Conservation (phyloP, 2,888 invertebrate species). For the Nomada fucata region DNA sequence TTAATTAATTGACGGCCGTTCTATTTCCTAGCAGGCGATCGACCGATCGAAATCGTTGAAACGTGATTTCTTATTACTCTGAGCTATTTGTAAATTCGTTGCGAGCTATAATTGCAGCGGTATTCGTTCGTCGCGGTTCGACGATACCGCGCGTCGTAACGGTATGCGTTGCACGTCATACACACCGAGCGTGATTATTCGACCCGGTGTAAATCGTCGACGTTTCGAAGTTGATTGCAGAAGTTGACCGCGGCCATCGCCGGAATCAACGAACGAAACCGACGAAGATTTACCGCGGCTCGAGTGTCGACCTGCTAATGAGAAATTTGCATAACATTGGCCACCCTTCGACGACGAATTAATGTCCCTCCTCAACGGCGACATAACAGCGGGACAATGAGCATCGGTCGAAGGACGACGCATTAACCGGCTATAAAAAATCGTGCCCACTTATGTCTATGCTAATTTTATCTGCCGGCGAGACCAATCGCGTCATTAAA, state of each 20-base stretch:
- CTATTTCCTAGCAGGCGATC: not conserved
- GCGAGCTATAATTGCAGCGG: not conserved
- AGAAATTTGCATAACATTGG: slow-evolving; percentile 79
- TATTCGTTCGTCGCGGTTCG: not conserved
- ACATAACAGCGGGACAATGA: slow-evolving; percentile 72
- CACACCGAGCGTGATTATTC: slow-evolving; percentile 5
- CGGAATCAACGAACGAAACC: slow-evolving; percentile 11
- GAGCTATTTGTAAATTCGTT: not conserved
- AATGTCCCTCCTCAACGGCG: slow-evolving; percentile 62
- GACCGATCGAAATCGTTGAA: not conserved
- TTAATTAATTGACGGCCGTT: slow-evolving; percentile 28
- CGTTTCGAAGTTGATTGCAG: slow-evolving; percentile 40
- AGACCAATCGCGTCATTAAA: slow-evolving; percentile 78
- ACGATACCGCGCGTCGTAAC: not conserved
- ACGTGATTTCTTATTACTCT: not conserved
- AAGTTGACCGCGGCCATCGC: not conserved
- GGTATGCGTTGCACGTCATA: not conserved
- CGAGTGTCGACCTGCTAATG: slow-evolving; percentile 72
- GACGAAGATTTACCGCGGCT: slow-evolving; percentile 18
- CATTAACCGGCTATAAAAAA: slow-evolving; percentile 76
- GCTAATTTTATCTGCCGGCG: slow-evolving; percentile 80
- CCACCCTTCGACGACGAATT: slow-evolving; percentile 66
- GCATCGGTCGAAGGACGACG: slow-evolving; percentile 53
- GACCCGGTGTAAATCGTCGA: slow-evolving; percentile 25
- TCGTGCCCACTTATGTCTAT: slow-evolving; percentile 77